These are phyloP conservation scores for Thera britannica DNA, from an alignment of 2,888 invertebrate genomes.

Conservation along the genomic window DNA sequence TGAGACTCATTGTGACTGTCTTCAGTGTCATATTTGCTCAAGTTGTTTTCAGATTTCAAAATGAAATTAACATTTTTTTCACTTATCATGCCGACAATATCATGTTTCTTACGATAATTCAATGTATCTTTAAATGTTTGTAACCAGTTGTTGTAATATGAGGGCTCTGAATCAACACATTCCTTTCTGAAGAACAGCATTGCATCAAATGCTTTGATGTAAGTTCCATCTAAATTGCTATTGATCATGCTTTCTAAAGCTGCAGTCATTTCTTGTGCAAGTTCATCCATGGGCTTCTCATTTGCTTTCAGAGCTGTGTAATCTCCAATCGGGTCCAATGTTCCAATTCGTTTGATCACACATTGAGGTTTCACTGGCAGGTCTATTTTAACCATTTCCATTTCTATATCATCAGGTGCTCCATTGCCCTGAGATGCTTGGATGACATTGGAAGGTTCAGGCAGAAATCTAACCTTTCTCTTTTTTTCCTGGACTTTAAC, in stretches of 20 bases:
- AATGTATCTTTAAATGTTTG: conserved; percentile 64
- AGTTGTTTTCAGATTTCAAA: conserved; percentile 66
- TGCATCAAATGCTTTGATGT: conserved; percentile 65
- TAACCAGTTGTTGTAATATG: conserved; percentile 72
- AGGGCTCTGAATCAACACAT: conserved; percentile 66
- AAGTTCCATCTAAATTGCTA: conserved; percentile 70
- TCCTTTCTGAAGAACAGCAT: conserved; percentile 67
- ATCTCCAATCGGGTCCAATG: conserved; percentile 86
- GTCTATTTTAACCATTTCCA: conserved; percentile 57
- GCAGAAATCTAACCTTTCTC: conserved; percentile 45
- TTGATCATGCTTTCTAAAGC: conserved; percentile 72
- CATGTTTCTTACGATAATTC: conserved; percentile 56
- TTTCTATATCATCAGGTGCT: conserved; percentile 34
- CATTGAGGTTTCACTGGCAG: conserved; percentile 51
- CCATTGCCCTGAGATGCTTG: conserved; percentile 29
- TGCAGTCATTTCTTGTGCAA: conserved; percentile 64
- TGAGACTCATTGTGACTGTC: conserved; percentile 70
- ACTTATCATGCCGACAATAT: conserved; percentile 58
- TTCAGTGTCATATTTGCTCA: conserved; percentile 61
- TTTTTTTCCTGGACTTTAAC: conserved; percentile 68
- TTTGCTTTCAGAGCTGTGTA: conserved; percentile 75
- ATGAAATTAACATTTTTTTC: conserved; percentile 67
- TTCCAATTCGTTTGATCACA: conserved; percentile 77
- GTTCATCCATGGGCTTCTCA: conserved; percentile 61
- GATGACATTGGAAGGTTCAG: conserved; percentile 37